These are phyloP conservation scores for Platichthys stellatus DNA, from an alignment of 2,113 vertebrate species.

Conservation along the genomic window DNA sequence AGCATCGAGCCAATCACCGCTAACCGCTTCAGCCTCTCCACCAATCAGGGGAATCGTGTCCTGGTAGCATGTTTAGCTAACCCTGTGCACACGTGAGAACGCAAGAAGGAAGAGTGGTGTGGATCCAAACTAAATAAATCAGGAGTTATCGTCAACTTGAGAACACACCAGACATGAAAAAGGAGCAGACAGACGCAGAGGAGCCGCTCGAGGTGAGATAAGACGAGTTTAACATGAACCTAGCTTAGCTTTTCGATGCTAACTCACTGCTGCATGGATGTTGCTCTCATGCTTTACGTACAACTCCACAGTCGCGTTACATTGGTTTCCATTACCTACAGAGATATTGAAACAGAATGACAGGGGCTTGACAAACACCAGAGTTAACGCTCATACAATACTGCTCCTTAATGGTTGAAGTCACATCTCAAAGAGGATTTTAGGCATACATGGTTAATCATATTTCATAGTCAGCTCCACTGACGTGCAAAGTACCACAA, in stretches of 20 bases:
- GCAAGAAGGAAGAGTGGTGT: not conserved
- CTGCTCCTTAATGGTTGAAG: no score
- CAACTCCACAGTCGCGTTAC: not conserved
- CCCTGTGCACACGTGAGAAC: constrained; percentile 71
- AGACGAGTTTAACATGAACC: not conserved
- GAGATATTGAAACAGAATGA: not conserved
- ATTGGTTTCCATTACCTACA: not conserved
- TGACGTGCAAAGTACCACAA: no score
- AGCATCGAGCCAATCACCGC: constrained; percentile 43
- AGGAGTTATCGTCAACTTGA: fast-evolving
- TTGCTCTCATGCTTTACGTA: not conserved
- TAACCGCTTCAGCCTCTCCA: fast-evolving
- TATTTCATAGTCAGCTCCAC: no score
- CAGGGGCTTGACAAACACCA: not conserved
- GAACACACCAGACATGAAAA: constrained; percentile 57
- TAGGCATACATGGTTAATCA: no score
- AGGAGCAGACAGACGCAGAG: constrained; percentile 20
- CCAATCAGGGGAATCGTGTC: constrained; percentile 45
- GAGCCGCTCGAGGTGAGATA: constrained; percentile 50
- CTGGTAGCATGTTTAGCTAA: constrained; percentile 21
- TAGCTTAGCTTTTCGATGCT: not conserved
- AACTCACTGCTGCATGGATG: not conserved
- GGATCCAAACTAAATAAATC: not conserved
- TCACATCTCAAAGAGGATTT: no score
- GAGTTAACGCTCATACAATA: not conserved